Evolutionary conservation across 2,797 vertebrate species (phyloP), one percentile per base, ranked within the genome.

Genomic region (Antennarius maculatus): DNA sequence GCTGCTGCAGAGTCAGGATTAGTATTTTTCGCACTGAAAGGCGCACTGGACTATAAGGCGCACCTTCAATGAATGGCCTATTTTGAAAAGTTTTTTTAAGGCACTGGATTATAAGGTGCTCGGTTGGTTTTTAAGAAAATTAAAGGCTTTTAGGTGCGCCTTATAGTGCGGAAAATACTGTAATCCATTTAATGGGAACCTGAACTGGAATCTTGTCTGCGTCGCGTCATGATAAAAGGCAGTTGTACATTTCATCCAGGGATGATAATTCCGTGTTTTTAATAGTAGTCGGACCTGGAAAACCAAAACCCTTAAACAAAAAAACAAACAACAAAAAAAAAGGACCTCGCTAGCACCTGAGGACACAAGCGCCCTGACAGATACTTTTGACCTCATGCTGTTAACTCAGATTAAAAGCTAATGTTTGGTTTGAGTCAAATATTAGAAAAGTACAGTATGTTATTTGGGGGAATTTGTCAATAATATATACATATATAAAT

Each of bases 331-430:
- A 23, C 1, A 1, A 23, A 23, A 41, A 41, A 64, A 63, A 2
- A 77, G 58, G 60, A 65, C 58, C 34, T 46, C 0, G 7, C 62
- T 58, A 66, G 60, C 58, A n/a, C 69, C 79, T 49, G 68, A 11
- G 67, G 14, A 41, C 70, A 34, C 61, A 37, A 42, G 8, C 60
- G 50, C 66, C 74, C 61, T 1, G 5, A 54, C 18, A 79, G 61
- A 77, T 57, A 72, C 70, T 73, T 23, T 58, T 31, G 67, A 85
- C 82, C 83, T 85, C 86, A 72, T 48, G 79, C 70, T 71, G 74
- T 82, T 74, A 23, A 45, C 74, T 34, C 71, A 53, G 55, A 69
- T 76, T 23, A 58, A 74, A 73, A 39, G 7, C 70, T 84, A 74
- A 73, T 46, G 52, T 73, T 78, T 68, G 29, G 52, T 76, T 79